Evolutionary conservation across 2,113 vertebrate genomes (phyloP).

Genomic region (human (Homo sapiens)): GRCh38 chr12:61956501-61957000

Average conservation of each 20-base stretch:
- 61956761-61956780: conserved; percentile 77
- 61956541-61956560: conserved; percentile 63
- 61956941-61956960: conserved; percentile 30
- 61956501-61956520: conserved; percentile 53
- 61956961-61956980: conserved; percentile 55
- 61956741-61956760: conserved; percentile 77
- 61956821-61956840: conserved; percentile 45
- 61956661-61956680: conserved; percentile 69
- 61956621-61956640: conserved; percentile 66
- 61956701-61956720: conserved; percentile 70
- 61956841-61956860: not conserved
- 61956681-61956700: conserved; percentile 82
- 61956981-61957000: conserved; percentile 61
- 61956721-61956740: conserved; percentile 81
- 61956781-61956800: conserved; percentile 71
- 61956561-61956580: conserved; percentile 75
- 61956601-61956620: conserved; percentile 58
- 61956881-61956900: conserved; percentile 71
- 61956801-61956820: conserved; percentile 63
- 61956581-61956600: conserved; percentile 55
- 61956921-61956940: conserved; percentile 52
- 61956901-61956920: conserved; percentile 64
- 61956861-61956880: not conserved
- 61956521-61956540: not conserved
- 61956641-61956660: conserved; percentile 73